Conservation (phyloP, 2,888 invertebrate species). For the Caenorhabditis angaria region DNA sequence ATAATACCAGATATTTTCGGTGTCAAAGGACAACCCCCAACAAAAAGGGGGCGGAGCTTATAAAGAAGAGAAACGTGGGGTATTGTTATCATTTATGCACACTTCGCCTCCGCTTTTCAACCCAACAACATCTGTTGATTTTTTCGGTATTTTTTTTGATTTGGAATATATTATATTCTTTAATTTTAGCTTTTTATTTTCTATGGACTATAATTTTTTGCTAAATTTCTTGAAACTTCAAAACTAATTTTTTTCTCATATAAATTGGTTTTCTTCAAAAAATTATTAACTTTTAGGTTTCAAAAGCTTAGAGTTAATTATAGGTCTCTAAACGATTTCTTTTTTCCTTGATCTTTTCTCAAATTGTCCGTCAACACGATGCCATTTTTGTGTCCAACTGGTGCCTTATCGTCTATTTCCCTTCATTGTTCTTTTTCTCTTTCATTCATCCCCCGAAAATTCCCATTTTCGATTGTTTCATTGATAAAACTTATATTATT, state of each 20-base stretch:
- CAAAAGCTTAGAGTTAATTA: too few relatives aligned
- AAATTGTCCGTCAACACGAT: background rate
- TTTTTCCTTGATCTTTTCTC: too few relatives aligned
- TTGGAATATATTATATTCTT: background rate
- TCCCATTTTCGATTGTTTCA: background rate
- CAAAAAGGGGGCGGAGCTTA: background rate
- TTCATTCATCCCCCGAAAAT: background rate
- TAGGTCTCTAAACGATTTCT: too few relatives aligned
- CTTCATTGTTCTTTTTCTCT: background rate
- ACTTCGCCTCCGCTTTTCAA: background rate
- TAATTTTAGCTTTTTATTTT: background rate
- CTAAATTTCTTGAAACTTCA: too few relatives aligned
- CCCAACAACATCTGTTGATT: background rate
- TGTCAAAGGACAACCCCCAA: background rate
- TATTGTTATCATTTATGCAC: background rate
- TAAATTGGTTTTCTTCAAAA: too few relatives aligned
- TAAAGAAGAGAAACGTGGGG: background rate
- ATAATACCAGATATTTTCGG: too few relatives aligned
- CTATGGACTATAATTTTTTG: too few relatives aligned
- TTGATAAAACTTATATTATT: constrained; percentile 2
- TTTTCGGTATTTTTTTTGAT: background rate
- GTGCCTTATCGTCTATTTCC: background rate
- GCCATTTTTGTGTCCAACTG: background rate
- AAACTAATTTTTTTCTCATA: too few relatives aligned
- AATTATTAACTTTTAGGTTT: too few relatives aligned